Base-by-base conservation (phyloP, 30 jellyfish, hydroid and myxozoan genomes). In the Catostylus mosaicus region DNA sequence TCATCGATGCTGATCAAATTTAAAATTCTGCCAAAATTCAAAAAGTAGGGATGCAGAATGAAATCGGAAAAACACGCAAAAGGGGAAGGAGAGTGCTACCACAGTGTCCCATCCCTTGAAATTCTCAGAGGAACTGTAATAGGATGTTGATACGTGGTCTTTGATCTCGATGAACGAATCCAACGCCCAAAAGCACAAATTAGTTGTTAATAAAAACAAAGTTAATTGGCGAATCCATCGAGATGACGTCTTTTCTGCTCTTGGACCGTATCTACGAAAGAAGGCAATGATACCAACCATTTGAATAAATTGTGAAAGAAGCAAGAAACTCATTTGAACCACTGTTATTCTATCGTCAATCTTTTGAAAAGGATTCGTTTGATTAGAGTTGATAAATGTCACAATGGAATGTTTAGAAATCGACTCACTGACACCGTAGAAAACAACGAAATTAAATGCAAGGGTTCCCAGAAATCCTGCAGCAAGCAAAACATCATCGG, bases 151-250 rank as follows among this genome's bases (percentile, higher is more conserved):
- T 4, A 29, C 83, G 22, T 72, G 83, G 12, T 72, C 27, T 35
- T 40, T 72, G 0, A 72, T 72, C 30, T 72, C 83, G 0, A 72
- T 45, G 67, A 72, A 72, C n/a, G 83, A 72, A 72, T 72, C 83
- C 30, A 72, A 30, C 18, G 46, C 65, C 83, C 83, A 72, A 45
- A 46, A 43, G 32, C 83, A 30, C 11, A 72, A 23, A 45, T 72
- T 72, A 5, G 71, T 72, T 27, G 40, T 8, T 19, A 72, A 4
- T 37, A 72, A 46, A 45, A 72, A 72, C 69, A 72, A 45, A 18
- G 70, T 5, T 16, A 43, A 38, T 72, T 72, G 83, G 33, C 83
- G 83, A 26, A 72, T 0, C 8, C 45, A 8, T 6, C 83, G 70
- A 23, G 82, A 27, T 8, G 82, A 69, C 12, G 1, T 3, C 36